phyloP scores from a whole-genome alignment of 2,888 invertebrate species.

The Troides oblongomaculatus region DNA sequence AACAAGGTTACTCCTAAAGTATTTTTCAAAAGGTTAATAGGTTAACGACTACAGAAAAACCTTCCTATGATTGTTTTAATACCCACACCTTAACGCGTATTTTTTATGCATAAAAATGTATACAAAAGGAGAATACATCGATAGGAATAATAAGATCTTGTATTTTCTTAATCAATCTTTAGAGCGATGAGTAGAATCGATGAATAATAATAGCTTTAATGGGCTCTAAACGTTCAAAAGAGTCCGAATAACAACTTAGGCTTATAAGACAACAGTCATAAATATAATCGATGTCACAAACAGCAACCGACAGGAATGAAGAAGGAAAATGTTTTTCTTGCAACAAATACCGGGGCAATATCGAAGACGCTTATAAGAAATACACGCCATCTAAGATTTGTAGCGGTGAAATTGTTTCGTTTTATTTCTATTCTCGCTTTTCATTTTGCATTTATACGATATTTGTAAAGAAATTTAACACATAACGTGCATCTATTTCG shows the following conservation, averaged over 20 bases:
- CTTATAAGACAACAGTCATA: slow-evolving; percentile 40
- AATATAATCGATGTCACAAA: slow-evolving; percentile 47
- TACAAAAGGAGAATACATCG: too few species aligned
- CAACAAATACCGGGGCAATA: slow-evolving; percentile 50
- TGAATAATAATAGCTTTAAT: too few species aligned
- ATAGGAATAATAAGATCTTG: too few species aligned
- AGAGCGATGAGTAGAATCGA: too few species aligned
- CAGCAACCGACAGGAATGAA: slow-evolving; percentile 42
- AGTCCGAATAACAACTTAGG: slow-evolving; percentile 24
- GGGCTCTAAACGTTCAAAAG: background rate
- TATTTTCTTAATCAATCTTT: too few species aligned
- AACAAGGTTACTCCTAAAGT: too few species aligned
- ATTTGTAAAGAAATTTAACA: background rate
- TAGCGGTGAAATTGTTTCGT: slow-evolving; percentile 56
- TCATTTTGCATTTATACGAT: slow-evolving; percentile 3
- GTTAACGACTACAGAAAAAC: too few species aligned
- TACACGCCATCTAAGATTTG: slow-evolving; percentile 57
- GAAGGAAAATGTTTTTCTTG: slow-evolving; percentile 47
- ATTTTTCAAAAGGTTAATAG: too few species aligned
- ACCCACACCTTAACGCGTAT: too few species aligned
- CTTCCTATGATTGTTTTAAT: too few species aligned
- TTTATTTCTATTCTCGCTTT: slow-evolving; percentile 30
- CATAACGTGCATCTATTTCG: background rate
- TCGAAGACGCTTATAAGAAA: slow-evolving; percentile 50
- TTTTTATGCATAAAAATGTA: too few species aligned